Conservation (phyloP, 2,797 vertebrate species). For the Leptoclinus maculatus region DNA sequence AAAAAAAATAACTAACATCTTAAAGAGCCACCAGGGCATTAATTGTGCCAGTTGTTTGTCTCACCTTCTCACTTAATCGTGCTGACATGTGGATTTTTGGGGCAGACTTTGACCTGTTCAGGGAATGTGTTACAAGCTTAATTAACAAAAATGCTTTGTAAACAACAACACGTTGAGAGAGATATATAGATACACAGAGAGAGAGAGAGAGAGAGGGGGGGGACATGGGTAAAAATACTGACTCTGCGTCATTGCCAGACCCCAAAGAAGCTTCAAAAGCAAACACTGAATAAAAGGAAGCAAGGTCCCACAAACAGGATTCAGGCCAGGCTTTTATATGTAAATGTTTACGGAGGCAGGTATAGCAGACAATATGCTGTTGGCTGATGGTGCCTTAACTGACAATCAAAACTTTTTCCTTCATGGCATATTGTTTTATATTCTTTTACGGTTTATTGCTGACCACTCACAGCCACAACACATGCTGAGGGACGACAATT, state of each 20-base stretch:
- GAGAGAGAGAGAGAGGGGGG: background rate
- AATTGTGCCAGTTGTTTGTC: slow-evolving; percentile 51
- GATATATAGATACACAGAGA: background rate
- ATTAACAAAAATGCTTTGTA: background rate
- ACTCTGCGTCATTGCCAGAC: slow-evolving; percentile 6
- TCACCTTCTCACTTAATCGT: slow-evolving; percentile 16
- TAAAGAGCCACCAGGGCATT: slow-evolving; percentile 52
- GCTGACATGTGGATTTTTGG: background rate
- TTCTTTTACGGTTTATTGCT: background rate
- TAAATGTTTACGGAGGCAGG: slow-evolving; percentile 36
- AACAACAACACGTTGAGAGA: background rate
- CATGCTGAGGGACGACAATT: no score
- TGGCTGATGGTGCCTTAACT: slow-evolving; percentile 8
- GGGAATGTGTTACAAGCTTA: slow-evolving; percentile 13
- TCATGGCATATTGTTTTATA: background rate
- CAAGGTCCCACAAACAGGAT: slow-evolving; percentile 29
- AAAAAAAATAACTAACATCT: slow-evolving; percentile 48
- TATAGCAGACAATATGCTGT: background rate
- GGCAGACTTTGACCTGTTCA: background rate
- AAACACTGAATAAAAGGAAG: slow-evolving; percentile 18
- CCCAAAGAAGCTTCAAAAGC: slow-evolving; percentile 32
- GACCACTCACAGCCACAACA: background rate
- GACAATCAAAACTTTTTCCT: slow-evolving; percentile 13
- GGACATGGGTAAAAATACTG: background rate
- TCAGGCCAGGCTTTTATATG: slow-evolving; percentile 41